Percentiles rank a stretch among this genome's conserved stretches.
These are phyloP conservation scores for Sesamia inferens DNA, from an alignment of 2,888 invertebrate species.

Conservation along the genomic window DNA sequence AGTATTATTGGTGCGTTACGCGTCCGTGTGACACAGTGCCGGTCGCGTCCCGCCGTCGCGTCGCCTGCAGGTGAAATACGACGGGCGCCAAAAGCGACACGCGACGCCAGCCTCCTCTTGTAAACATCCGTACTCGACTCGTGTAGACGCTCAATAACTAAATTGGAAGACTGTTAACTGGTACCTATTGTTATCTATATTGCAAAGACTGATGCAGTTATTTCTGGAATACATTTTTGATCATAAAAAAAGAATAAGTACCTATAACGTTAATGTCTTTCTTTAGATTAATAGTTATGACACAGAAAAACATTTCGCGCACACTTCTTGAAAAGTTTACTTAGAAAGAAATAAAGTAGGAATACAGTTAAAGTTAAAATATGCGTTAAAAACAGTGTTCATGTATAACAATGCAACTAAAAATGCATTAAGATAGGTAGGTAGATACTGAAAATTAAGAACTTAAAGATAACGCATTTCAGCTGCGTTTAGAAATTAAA, in stretches of 20 bases:
- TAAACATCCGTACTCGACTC: slow-evolving; percentile 63
- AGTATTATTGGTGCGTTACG: slow-evolving; percentile 33
- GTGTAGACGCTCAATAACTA: slow-evolving; percentile 44
- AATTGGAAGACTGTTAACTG: slow-evolving; percentile 37
- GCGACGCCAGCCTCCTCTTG: slow-evolving; percentile 55
- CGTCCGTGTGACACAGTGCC: slow-evolving; percentile 51
- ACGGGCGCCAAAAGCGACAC: slow-evolving; percentile 55
- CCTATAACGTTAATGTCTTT: background rate
- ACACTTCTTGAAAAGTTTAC: background rate
- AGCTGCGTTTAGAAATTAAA: background rate
- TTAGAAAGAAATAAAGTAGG: background rate
- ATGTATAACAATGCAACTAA: background rate
- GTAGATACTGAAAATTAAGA: background rate
- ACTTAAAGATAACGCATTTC: background rate
- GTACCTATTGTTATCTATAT: slow-evolving; percentile 25
- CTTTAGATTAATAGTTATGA: no score
- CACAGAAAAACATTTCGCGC: background rate
- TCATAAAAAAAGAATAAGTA: background rate
- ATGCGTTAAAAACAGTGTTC: background rate
- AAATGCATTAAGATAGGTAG: background rate
- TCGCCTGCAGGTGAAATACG: slow-evolving; percentile 63
- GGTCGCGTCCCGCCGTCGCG: slow-evolving; percentile 62
- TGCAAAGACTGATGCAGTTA: slow-evolving; percentile 2
- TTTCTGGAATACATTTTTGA: background rate
- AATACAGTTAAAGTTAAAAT: background rate